phyloP scores from a whole-genome alignment of 1,140 invertebrate genomes.

The Brachionus calyciflorus region DNA sequence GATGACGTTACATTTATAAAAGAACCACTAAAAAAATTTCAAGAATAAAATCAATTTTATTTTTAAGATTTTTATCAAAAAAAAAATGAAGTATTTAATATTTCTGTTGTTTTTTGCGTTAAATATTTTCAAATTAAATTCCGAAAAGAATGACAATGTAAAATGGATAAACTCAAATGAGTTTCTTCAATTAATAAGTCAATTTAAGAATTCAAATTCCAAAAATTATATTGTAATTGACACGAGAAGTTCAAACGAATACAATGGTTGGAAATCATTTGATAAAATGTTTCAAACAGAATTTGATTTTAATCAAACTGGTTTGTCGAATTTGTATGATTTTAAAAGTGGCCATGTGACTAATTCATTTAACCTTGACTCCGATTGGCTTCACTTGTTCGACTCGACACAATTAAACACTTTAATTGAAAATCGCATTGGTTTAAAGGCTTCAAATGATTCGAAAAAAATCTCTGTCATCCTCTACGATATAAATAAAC shows the following conservation, averaged over 20 bases:
- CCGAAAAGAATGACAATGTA: not conserved
- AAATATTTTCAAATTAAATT: too few species aligned
- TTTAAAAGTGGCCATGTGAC: slow-evolving; percentile 11
- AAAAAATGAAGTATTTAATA: too few species aligned
- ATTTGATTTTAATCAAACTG: slow-evolving; percentile 35
- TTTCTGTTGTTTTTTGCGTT: too few species aligned
- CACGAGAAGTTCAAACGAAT: slow-evolving; percentile 34
- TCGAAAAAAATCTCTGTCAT: not conserved
- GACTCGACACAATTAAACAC: not conserved
- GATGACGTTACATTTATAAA: too few species aligned
- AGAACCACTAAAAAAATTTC: too few species aligned
- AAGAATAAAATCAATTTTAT: too few species aligned
- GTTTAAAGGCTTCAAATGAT: not conserved
- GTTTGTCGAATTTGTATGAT: slow-evolving; percentile 12
- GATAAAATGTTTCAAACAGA: not conserved
- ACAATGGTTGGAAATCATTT: slow-evolving; percentile 43
- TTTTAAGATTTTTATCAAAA: too few species aligned
- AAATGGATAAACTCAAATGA: slow-evolving; percentile 43
- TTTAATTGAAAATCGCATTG: not conserved
- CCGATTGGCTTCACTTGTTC: slow-evolving; percentile 42
- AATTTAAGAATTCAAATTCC: not conserved
- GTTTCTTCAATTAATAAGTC: not conserved
- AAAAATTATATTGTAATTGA: not conserved
- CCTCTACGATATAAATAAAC: slow-evolving; percentile 14
- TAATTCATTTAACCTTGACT: slow-evolving; percentile 13